These are phyloP conservation scores for Calidris pugnax DNA, from an alignment of 2,113 vertebrate genomes.

Conservation along the genomic window DNA sequence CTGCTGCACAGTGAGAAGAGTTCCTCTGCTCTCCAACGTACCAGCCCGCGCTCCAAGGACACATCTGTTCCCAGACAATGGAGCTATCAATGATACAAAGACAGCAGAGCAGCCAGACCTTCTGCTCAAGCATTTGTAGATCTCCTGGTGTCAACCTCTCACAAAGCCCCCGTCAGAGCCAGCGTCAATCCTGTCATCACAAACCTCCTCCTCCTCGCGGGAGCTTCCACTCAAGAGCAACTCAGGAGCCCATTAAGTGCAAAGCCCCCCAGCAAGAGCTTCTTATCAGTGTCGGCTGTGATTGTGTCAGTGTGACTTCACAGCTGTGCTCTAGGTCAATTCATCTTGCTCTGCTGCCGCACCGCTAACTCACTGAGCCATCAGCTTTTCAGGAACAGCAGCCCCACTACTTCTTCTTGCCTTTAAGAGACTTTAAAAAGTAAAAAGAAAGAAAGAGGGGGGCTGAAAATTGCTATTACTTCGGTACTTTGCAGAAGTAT, in stretches of 20 bases:
- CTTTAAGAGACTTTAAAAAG: not conserved
- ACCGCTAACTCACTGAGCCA: not conserved
- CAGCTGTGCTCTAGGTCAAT: slow-evolving; percentile 52
- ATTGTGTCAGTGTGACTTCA: slow-evolving; percentile 53
- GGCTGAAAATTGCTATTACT: not conserved
- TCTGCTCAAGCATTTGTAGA: slow-evolving; percentile 47
- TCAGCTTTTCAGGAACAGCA: slow-evolving; percentile 7
- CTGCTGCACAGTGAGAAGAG: not conserved
- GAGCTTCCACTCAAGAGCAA: slow-evolving; percentile 45
- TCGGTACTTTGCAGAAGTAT: not conserved
- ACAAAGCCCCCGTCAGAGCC: slow-evolving; percentile 34
- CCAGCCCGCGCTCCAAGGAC: slow-evolving; percentile 17
- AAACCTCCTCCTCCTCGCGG: slow-evolving; percentile 24
- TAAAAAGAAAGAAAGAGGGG: not conserved
- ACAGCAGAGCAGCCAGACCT: slow-evolving; percentile 30
- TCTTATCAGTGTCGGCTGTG: slow-evolving; percentile 51
- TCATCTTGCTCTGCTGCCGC: slow-evolving; percentile 12
- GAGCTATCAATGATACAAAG: slow-evolving; percentile 27
- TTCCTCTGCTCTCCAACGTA: not conserved
- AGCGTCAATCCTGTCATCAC: slow-evolving; percentile 41
- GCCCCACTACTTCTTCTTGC: not conserved
- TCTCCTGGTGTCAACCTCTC: slow-evolving; percentile 15
- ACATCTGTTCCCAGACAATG: slow-evolving; percentile 35
- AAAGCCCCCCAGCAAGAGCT: slow-evolving; percentile 49
- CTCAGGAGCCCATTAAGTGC: slow-evolving; percentile 39